Percentiles rank a stretch among this genome's conserved stretches.
Evolutionary conservation across 2,113 vertebrate species (phyloP).

Genomic region (Apeltes quadracus): DNA sequence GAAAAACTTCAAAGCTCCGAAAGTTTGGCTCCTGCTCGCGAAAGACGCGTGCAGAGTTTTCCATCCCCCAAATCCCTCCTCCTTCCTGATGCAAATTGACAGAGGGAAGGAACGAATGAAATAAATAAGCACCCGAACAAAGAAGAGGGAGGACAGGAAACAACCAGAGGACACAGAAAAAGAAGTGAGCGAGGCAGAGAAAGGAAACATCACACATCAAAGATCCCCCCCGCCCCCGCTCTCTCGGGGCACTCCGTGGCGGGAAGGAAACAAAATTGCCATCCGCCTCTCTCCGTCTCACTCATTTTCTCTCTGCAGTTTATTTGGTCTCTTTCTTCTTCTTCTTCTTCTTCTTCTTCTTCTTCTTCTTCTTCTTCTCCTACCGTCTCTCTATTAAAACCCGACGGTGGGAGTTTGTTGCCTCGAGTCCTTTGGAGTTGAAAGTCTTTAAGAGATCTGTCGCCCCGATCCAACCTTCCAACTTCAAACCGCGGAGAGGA

Average conservation of each 20-base stretch:
- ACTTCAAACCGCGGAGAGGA: conserved; percentile 67
- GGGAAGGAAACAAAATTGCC: conserved; percentile 69
- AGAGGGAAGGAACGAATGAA: conserved; percentile 62
- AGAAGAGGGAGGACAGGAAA: conserved; percentile 56
- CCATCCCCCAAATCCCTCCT: conserved; percentile 58
- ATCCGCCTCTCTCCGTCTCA: conserved; percentile 45
- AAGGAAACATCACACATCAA: conserved; percentile 72
- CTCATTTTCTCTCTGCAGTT: conserved; percentile 41
- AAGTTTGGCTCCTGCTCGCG: conserved; percentile 46
- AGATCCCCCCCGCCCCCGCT: conserved; percentile 68
- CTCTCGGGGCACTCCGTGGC: conserved; percentile 66
- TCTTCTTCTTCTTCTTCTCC: too few species aligned
- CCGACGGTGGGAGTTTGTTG: conserved; percentile 56
- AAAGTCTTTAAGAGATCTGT: conserved; percentile 66
- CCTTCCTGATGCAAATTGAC: conserved; percentile 71
- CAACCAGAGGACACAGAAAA: conserved; percentile 63
- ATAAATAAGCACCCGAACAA: conserved; percentile 69
- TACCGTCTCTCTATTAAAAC: conserved; percentile 58
- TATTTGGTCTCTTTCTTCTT: conserved; percentile 49
- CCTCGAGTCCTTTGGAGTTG: conserved; percentile 67
- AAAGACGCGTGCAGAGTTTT: conserved; percentile 54
- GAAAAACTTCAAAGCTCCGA: conserved; percentile 48
- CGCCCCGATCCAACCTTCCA: conserved; percentile 43
- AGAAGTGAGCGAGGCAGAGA: conserved; percentile 46
- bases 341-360: too few species aligned